Evolutionary conservation across 1,140 invertebrate species (phyloP), one percentile per base, ranked within the genome.

Genomic region (Phortica variegata): DNA sequence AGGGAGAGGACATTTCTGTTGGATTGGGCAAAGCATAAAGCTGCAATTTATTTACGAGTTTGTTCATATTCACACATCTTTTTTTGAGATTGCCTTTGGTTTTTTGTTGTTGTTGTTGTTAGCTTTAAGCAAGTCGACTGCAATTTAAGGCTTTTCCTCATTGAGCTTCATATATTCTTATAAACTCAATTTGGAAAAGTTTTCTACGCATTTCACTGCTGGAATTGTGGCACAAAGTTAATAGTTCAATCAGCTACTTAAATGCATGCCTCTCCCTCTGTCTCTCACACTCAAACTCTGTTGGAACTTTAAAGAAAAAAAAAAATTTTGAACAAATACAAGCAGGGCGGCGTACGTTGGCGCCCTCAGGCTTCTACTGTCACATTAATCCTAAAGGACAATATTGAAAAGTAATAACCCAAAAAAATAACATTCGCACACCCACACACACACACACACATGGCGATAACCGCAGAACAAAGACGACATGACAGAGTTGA

Each of bases 331-430:
- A n/a, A n/a, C n/a, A n/a, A n/a, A n/a, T n/a, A n/a, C n/a, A n/a
- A n/a, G n/a, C n/a, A n/a, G n/a, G n/a, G n/a, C n/a, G n/a, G n/a
- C n/a, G n/a, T n/a, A n/a, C n/a, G n/a, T n/a, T n/a, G n/a, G n/a
- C 49, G 50, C 56, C 50, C 46, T 48, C 33, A 39, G 56, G 61
- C 66, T 58, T 59, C n/a, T n/a, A n/a, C 65, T 61, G 61, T 70
- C 58, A 50, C 56, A 47, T 38, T 72, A 73, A 73, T 72, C 69
- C 63, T 58, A 52, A 72, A 72, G 56, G 56, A 73, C 61, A 72
- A 72, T 72, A 72, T 72, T 72, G 68, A 69, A 72, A 72, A 72
- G 65, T 72, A 72, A 72, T 72, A 72, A 72, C 59, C 63, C 69
- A 57, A 65, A 72, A 58, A 47, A 65, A 65, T 54, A 71, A 62